Conservation (phyloP, 2,113 vertebrate species). For the Neofelis nebulosa region DNA sequence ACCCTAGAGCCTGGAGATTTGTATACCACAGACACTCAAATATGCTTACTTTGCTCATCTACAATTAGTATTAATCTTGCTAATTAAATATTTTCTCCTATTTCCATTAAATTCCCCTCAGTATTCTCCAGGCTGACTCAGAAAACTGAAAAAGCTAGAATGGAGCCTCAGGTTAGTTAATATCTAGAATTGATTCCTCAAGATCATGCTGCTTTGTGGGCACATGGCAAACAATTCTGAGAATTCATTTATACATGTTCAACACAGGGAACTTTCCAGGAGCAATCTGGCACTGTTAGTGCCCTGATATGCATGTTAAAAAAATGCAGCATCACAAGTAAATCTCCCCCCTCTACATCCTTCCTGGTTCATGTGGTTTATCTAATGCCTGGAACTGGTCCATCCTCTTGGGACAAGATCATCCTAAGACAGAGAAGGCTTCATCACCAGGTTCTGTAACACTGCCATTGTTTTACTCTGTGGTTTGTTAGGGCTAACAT, state of each 20-base stretch:
- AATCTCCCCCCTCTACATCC: neutral
- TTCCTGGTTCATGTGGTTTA: neutral
- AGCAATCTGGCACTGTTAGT: neutral
- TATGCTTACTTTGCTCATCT: neutral
- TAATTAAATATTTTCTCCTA: neutral
- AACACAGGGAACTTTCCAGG: neutral
- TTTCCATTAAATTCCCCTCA: neutral
- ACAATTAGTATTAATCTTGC: neutral
- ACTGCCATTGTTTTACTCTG: neutral
- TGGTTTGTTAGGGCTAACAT: neutral
- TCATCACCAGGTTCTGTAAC: neutral
- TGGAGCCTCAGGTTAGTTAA: neutral
- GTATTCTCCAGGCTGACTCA: neutral
- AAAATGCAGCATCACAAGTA: neutral
- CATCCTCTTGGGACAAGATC: neutral
- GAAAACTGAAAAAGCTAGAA: conserved; percentile 37
- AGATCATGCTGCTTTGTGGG: neutral
- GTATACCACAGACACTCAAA: neutral
- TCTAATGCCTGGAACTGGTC: neutral
- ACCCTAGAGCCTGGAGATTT: neutral
- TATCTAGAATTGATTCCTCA: conserved; percentile 8
- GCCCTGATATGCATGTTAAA: neutral
- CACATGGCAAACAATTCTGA: neutral
- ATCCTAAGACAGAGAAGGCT: neutral
- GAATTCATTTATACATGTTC: neutral